Base-by-base conservation (phyloP, 2,113 vertebrate species). In the Alethe castanea region DNA sequence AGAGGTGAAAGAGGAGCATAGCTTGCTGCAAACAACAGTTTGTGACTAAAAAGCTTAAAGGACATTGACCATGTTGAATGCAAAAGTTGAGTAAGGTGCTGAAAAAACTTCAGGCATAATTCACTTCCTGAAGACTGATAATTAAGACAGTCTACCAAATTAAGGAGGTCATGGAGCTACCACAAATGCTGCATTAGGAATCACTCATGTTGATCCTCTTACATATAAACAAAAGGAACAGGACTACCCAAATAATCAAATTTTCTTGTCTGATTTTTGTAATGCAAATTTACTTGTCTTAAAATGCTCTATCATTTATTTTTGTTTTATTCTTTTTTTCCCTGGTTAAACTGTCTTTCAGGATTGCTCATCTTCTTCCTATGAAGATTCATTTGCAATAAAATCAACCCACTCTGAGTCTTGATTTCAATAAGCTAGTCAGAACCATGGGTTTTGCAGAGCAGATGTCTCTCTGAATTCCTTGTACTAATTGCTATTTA, bases 181-280 rank as follows among this genome's bases (percentile, higher is more conserved):
- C n/a, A 57, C 0, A 0, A 72, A 61, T 33, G 38, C 5, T 61
- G 4, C 28, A 33, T 36, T 44, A 65, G 23, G 36, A 72, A 45
- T 81, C 12, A 16, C 33, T 83, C 18, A 50, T 3, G 0, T 28
- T 40, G 16, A 4, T 53, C 48, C 42, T 62, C 10, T 56, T 71
- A 40, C 14, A 47, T 29, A 59, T 36, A 62, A 64, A 13, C 10
- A 62, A 62, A 90, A 73, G 22, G 22, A 80, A 65, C 8, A 72
- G 10, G 36, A 52, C 28, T 77, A 66, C 6, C 4, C 15, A 69
- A 48, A 19, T 53, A 40, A 64, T 64, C 5, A 45, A 19, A 10
- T 19, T 42, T 59, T 25, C 47, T 60, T 6, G 19, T 11, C 8
- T 80, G 40, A n/a, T 65, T 69, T 78, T 92, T 88, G 31, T 62